These are phyloP conservation scores for Harmothoe impar DNA, from an alignment of 2,888 invertebrate genomes.

Conservation along the genomic window DNA sequence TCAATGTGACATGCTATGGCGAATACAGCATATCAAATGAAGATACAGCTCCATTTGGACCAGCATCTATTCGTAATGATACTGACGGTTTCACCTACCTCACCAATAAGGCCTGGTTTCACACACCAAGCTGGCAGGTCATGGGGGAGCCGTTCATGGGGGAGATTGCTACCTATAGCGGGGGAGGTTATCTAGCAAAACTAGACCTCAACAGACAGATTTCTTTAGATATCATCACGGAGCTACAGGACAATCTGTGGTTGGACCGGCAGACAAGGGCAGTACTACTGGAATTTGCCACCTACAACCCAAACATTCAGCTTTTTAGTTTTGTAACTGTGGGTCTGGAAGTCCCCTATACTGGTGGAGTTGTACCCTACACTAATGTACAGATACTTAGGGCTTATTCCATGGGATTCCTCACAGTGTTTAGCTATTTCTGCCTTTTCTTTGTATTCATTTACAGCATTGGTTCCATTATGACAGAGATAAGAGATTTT, in stretches of 20 bases:
- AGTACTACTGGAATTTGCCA: slow-evolving; percentile 45
- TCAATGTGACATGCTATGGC: background rate
- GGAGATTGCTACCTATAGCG: background rate
- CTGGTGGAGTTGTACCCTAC: background rate
- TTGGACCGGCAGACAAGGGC: slow-evolving; percentile 49
- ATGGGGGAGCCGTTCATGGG: background rate
- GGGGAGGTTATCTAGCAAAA: slow-evolving; percentile 16
- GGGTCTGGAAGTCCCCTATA: background rate
- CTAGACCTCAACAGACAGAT: background rate
- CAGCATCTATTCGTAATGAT: background rate
- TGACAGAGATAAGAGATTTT: background rate
- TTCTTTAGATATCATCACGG: background rate
- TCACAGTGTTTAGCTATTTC: slow-evolving; percentile 20
- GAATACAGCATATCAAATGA: background rate
- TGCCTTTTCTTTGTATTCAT: background rate
- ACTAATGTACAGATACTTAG: slow-evolving; percentile 9
- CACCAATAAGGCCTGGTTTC: background rate
- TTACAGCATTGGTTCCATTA: background rate
- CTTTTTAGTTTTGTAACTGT: slow-evolving; percentile 34
- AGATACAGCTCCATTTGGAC: background rate
- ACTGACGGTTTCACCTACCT: slow-evolving; percentile 7
- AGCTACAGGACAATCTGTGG: slow-evolving; percentile 30
- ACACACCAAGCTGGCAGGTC: background rate
- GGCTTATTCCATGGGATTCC: background rate
- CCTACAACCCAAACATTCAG: slow-evolving; percentile 46